These are phyloP conservation scores for Astropecten irregularis DNA, from an alignment of 53 echinoderm and acorn worm genomes.

Conservation along the genomic window DNA sequence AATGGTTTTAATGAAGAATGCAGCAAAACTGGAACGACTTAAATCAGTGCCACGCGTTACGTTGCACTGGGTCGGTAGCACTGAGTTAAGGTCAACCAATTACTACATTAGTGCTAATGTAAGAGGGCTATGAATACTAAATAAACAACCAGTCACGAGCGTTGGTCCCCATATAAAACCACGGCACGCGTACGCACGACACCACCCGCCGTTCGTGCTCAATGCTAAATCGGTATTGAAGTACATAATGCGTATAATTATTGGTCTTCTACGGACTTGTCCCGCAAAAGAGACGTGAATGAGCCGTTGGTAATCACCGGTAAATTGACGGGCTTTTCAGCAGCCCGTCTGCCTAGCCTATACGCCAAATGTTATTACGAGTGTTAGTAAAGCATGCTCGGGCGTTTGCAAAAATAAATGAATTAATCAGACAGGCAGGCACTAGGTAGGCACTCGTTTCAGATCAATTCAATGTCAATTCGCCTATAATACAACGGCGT, in stretches of 20 bases:
- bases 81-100: constrained; percentile 60
- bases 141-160: constrained; percentile 55
- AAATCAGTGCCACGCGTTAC: constrained; percentile 60
- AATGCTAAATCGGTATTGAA: constrained; percentile 55
- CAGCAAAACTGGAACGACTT: constrained; percentile 49
- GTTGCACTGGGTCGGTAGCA: constrained; percentile 39
- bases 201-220: constrained; percentile 52
- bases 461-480: constrained; percentile 55
- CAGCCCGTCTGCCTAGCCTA: constrained; percentile 42
- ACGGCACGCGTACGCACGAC: constrained; percentile 53
- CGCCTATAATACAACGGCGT: constrained; percentile 47
- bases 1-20: constrained; percentile 37
- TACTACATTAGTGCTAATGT: constrained; percentile 60
- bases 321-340: constrained; percentile 57
- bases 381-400: constrained; percentile 43
- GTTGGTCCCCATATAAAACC: constrained; percentile 53
- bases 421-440: constrained; percentile 53
- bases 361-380: constrained; percentile 58
- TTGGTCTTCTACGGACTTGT: constrained; percentile 49
- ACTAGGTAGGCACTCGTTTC: constrained; percentile 50
- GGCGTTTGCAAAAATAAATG: constrained; percentile 60
- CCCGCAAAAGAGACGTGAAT: constrained; percentile 59
- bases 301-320: constrained; percentile 54
- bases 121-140: constrained; percentile 61
- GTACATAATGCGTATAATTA: constrained; percentile 62